Percentiles rank a stretch among this genome's conserved stretches.
phyloP scores from a whole-genome alignment of 2,888 invertebrate species.

The Tolmerus cingulatus region DNA sequence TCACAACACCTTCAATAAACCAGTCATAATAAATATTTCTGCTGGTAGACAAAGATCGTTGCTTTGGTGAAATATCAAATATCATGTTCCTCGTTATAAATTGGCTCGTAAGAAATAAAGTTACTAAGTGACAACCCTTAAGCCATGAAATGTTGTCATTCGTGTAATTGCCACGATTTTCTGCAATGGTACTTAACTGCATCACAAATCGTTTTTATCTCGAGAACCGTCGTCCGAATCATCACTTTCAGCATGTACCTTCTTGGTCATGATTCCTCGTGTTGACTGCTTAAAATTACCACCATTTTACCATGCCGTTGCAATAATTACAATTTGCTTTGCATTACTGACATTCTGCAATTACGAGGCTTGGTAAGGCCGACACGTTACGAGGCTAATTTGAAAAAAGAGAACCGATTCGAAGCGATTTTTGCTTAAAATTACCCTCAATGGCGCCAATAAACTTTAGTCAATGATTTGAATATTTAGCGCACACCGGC shows the following conservation, averaged over 20 bases:
- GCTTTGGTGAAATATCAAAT: neutral
- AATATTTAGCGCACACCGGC: neutral
- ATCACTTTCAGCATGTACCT: neutral
- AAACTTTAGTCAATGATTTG: neutral
- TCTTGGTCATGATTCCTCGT: neutral
- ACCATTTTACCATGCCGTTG: neutral
- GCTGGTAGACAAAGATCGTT: too few species aligned
- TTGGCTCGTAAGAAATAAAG: neutral
- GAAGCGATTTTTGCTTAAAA: neutral
- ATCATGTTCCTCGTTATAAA: neutral
- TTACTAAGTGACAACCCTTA: neutral
- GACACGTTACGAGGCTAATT: neutral
- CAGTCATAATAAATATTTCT: too few species aligned
- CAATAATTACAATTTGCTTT: neutral
- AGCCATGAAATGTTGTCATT: neutral
- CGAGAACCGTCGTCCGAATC: neutral
- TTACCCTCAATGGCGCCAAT: neutral
- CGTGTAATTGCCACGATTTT: neutral
- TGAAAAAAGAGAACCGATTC: neutral
- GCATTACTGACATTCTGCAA: slow-evolving; percentile 2
- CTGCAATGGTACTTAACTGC: neutral
- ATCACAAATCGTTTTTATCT: neutral
- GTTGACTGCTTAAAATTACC: neutral
- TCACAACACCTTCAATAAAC: too few species aligned
- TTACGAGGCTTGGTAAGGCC: neutral